Base-by-base conservation (phyloP, 30 jellyfish, hydroid and myxozoan genomes). In the Nemopilema nomurai region DNA sequence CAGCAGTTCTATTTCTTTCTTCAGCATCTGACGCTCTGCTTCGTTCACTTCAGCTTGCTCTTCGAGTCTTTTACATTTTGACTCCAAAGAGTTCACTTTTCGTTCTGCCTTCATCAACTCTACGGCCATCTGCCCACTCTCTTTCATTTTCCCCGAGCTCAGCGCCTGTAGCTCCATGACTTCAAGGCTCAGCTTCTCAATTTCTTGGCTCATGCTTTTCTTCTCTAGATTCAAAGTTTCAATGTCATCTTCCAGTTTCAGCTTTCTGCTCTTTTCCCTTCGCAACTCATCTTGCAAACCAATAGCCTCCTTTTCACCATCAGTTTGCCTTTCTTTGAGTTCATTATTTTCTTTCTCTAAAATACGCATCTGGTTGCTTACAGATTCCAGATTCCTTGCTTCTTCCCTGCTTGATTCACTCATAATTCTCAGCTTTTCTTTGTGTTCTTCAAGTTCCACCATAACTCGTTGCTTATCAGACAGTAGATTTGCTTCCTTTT, bases 121-220 rank as follows among this genome's bases (percentile, higher is more conserved):
- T 30, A 87, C 67, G 7, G 90, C 76, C 32, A 77, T 62, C 65
- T 77, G 83, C 26, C 96, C 96, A 71, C 86, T 77, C 57, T 87
- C 96, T 30, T 87, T 77, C 90, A 87, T 87, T 21, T 77, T 87
- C 25, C 79, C 96, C 4, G 87, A 70, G 23, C 83, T 87, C 81
- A 87, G 49, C 3, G 90, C 86, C 49, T 87, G 90, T 49, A 87
- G 80, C 20, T 87, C 96, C 23, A 75, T 30, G 32, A 76, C 79
- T 24, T 57, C 79, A 24, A 57, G 16, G 0, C 76, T 87, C 57
- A 78, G 18, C 28, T 63, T 51, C 50, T 87, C 90, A 25, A 77
- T 8, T 49, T 87, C 90, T 20, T 64, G 51, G 29, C 70, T 86
- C 28, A 75, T 29, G 6, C 32, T 51, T 18, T 57, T 70, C 9